Conservation (phyloP, 2,113 vertebrate genomes). For the Forbesichthys agassizii region DNA sequence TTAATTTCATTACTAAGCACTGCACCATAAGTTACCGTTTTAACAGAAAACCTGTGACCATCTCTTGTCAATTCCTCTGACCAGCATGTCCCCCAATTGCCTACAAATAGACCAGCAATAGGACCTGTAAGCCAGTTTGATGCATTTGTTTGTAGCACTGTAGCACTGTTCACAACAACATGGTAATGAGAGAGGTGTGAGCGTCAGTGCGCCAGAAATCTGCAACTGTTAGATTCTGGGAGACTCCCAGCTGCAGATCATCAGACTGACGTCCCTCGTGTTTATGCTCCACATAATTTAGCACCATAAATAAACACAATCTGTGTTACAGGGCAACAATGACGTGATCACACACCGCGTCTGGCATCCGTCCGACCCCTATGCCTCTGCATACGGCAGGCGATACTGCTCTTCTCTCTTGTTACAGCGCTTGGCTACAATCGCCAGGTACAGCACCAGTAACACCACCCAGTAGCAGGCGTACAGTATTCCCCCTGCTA, state of each 20-base stretch:
- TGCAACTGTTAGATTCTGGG: background rate
- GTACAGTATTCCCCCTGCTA: conserved; percentile 87
- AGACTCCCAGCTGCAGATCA: background rate
- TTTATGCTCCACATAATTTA: conserved; percentile 37
- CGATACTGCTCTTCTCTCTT: conserved; percentile 90
- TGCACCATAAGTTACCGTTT: conserved; percentile 9
- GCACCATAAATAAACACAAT: conserved; percentile 49
- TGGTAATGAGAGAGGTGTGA: conserved; percentile 9
- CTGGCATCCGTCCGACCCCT: conserved; percentile 12
- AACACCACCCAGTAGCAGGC: conserved; percentile 95
- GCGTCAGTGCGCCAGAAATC: background rate
- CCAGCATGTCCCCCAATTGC: conserved; percentile 8
- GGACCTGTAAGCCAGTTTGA: conserved; percentile 18
- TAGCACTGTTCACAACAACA: conserved; percentile 45
- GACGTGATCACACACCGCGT: background rate
- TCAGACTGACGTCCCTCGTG: conserved; percentile 15
- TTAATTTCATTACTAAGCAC: background rate
- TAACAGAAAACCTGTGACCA: conserved; percentile 13
- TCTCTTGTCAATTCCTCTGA: conserved; percentile 17
- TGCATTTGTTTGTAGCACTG: conserved; percentile 13
- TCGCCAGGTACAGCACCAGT: conserved; percentile 90
- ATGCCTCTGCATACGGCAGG: conserved; percentile 87
- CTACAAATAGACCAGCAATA: conserved; percentile 2
- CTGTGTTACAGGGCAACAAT: background rate
- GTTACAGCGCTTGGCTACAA: conserved; percentile 89